A percentile compares a stretch with the other conserved stretches of the same genome.
Conservation (phyloP, 2,797 vertebrate genomes). For the Sebastes hubbsi region DNA sequence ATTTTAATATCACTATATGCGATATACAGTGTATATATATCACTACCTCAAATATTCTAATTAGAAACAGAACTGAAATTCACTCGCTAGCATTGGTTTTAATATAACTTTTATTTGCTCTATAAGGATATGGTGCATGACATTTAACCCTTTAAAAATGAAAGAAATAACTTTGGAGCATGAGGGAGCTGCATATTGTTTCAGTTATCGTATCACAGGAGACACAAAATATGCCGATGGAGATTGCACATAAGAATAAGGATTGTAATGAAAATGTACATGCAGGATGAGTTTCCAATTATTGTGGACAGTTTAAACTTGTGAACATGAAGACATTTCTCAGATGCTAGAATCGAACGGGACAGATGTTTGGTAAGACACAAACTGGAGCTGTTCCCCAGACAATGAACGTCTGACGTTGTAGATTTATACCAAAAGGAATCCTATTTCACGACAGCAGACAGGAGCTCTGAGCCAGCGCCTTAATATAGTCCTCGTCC, state of each 20-base stretch:
- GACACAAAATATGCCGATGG: background rate
- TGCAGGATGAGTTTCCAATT: background rate
- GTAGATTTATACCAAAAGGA: background rate
- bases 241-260: background rate
- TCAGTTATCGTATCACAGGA: background rate
- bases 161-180: background rate
- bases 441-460: background rate
- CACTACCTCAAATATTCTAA: background rate
- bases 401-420: background rate
- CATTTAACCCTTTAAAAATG: background rate
- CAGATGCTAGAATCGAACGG: conserved; percentile 7
- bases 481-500: background rate
- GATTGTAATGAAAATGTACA: conserved; percentile 1
- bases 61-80: background rate
- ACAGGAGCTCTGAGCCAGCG: background rate
- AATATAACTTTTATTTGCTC: background rate
- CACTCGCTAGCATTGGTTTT: background rate
- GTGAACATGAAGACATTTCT: conserved; percentile 6
- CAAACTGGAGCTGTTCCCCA: background rate
- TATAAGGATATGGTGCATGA: background rate
- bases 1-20: background rate
- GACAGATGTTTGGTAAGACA: conserved; percentile 9
- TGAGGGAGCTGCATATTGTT: background rate
- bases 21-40: no score
- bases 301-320: background rate